A percentile compares a stretch with the other conserved stretches of the same genome.
phyloP scores from a whole-genome alignment of 1,140 invertebrate species.

The Leucophenga varia region DNA sequence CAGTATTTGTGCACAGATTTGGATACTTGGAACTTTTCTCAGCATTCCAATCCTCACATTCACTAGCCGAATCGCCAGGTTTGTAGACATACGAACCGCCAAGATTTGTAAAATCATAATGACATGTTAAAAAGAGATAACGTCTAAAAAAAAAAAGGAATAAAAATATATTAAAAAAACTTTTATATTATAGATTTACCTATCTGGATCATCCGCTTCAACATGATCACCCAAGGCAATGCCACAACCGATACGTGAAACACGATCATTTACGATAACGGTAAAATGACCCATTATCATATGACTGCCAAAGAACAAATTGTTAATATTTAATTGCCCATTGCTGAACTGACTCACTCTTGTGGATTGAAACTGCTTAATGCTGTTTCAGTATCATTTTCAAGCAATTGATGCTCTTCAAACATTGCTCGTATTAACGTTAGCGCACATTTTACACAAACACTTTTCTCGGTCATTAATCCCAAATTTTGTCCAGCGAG shows the following conservation, averaged over 20 bases:
- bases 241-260: conserved; percentile 30
- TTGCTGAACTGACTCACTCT: no score
- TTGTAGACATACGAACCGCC: conserved; percentile 13
- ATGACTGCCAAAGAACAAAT: conserved; percentile 2
- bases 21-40: not conserved
- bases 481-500: conserved; percentile 17
- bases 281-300: conserved; percentile 11
- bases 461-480: no score
- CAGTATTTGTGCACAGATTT: conserved; percentile 21
- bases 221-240: conserved; percentile 13
- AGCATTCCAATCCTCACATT: conserved; percentile 15
- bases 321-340: no score
- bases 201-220: no score
- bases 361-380: no score
- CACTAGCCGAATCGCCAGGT: conserved; percentile 9
- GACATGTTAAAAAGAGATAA: conserved; percentile 27
- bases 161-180: no score
- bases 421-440: no score
- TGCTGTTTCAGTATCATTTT: no score
- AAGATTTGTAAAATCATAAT: conserved; percentile 25
- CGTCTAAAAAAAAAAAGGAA: conserved; percentile 1
- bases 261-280: conserved; percentile 22
- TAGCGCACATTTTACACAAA: no score
- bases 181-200: no score
- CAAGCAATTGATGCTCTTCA: conserved; percentile 1